These are phyloP conservation scores for Orchesella cincta DNA, from an alignment of 1,140 invertebrate species.

Conservation along the genomic window DNA sequence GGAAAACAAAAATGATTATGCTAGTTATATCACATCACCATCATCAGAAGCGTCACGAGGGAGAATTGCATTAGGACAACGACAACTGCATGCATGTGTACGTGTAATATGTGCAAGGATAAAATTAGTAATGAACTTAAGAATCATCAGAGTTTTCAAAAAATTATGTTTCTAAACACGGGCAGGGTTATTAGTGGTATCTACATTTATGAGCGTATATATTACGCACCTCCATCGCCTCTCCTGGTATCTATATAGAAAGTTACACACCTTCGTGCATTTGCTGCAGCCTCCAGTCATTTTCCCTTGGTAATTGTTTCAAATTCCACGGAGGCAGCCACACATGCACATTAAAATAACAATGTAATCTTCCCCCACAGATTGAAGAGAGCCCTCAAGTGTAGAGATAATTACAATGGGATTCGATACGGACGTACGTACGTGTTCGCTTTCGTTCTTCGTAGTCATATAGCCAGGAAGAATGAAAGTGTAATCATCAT, in stretches of 20 bases:
- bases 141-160: no score
- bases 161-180: no score
- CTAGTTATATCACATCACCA: neutral
- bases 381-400: conserved; percentile 14
- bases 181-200: no score
- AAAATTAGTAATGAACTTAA: no score
- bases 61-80: no score
- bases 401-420: conserved; percentile 21
- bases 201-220: no score
- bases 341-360: conserved; percentile 26
- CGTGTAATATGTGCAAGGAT: no score
- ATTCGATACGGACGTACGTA: neutral
- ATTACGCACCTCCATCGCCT: neutral
- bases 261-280: neutral
- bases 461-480: neutral
- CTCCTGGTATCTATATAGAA: no score
- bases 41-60: no score
- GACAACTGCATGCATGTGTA: no score
- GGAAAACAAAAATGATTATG: neutral
- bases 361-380: conserved; percentile 28
- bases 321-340: conserved; percentile 23
- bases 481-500: conserved; percentile 1
- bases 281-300: neutral
- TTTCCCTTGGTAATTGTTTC: conserved; percentile 25
- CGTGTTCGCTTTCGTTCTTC: neutral